phyloP scores from a whole-genome alignment of 2,113 vertebrate genomes.

The Mobula hypostoma region DNA sequence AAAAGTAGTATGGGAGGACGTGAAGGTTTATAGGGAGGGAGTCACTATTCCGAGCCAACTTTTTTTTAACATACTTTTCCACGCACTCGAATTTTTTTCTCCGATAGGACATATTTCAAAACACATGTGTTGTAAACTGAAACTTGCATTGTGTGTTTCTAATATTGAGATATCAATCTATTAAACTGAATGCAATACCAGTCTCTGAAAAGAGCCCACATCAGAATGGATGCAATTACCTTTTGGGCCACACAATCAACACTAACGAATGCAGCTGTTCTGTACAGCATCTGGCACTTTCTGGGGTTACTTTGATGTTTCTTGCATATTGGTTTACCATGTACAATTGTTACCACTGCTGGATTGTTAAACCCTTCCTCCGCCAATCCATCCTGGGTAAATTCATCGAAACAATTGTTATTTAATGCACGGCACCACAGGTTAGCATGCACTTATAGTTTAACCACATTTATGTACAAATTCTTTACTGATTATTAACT shows the following conservation, averaged over 20 bases:
- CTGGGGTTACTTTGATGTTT: neutral
- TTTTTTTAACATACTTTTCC: no score
- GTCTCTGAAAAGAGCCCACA: neutral
- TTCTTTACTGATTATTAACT: neutral
- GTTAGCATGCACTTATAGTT: no score
- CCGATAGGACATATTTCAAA: neutral
- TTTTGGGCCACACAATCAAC: conserved; percentile 1
- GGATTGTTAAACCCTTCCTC: neutral
- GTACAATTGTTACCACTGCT: neutral
- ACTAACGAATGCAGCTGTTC: neutral
- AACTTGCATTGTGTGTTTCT: neutral
- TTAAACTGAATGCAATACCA: neutral
- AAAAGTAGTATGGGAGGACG: neutral
- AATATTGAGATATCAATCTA: neutral
- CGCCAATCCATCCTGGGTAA: neutral
- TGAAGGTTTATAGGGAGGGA: neutral
- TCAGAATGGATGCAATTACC: conserved; percentile 15
- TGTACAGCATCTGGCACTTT: neutral
- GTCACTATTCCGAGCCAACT: neutral
- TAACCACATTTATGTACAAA: neutral
- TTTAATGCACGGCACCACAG: no score
- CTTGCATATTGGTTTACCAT: neutral
- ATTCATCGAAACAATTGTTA: neutral
- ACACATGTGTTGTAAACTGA: neutral
- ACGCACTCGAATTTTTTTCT: neutral